Evolutionary conservation across 2,888 invertebrate species (phyloP).

Genomic region (Phytoseiulus persimilis): DNA sequence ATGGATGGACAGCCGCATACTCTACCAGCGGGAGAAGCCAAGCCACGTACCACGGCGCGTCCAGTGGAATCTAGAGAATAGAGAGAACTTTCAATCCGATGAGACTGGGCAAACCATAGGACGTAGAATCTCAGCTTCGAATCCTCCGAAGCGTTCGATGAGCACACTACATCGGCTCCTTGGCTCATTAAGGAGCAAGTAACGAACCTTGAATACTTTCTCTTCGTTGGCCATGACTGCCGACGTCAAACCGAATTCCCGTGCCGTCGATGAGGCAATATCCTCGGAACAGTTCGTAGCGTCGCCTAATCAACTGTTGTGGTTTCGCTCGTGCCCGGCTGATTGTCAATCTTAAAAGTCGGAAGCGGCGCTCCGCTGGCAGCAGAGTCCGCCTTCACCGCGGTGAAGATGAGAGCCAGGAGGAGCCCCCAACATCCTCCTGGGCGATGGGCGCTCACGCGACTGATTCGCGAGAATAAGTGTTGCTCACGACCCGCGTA

Average conservation of each 20-base stretch:
- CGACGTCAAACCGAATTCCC: not conserved
- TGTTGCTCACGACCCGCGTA: too few relatives aligned
- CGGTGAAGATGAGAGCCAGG: too few relatives aligned
- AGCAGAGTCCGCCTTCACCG: not conserved
- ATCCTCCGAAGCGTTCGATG: not conserved
- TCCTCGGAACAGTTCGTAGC: not conserved
- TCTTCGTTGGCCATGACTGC: not conserved
- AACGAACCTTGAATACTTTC: not conserved
- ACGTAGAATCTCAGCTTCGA: not conserved
- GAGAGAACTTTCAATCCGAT: not conserved
- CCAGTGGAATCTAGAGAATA: not conserved
- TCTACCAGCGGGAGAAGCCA: conserved; percentile 25
- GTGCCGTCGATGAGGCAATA: not conserved
- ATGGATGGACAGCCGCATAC: conserved; percentile 21
- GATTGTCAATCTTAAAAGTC: not conserved
- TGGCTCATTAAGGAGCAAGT: not conserved
- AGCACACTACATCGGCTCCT: not conserved
- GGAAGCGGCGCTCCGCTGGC: not conserved
- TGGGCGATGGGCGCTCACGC: too few relatives aligned
- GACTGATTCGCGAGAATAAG: too few relatives aligned
- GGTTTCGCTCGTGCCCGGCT: not conserved
- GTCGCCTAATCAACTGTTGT: not conserved
- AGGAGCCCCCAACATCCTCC: too few relatives aligned
- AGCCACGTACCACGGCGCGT: conserved; percentile 19
- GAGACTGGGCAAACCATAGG: not conserved